Percentiles rank a stretch among this genome's conserved stretches.
phyloP scores from a whole-genome alignment of 2,888 invertebrate species.

The Ophion ellenae region DNA sequence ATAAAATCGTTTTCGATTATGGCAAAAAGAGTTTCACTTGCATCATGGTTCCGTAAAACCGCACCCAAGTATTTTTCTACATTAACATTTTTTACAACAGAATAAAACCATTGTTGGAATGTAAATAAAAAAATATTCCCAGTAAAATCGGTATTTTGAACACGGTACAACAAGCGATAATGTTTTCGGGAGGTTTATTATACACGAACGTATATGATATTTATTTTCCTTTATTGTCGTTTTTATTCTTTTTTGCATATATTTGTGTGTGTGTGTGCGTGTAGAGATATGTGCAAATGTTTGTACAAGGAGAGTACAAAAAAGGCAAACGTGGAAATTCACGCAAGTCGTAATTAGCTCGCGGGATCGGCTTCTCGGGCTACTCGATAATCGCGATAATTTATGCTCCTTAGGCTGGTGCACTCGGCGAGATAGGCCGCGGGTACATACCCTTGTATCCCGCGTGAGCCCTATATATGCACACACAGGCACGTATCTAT shows the following conservation, averaged over 20 bases:
- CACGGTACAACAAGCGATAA: no score
- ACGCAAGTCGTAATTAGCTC: conserved; percentile 79
- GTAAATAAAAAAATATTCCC: no score
- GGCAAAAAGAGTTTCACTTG: no score
- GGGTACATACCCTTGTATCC: conserved; percentile 27
- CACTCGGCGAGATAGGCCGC: conserved; percentile 73
- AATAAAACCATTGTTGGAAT: no score
- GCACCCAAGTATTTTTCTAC: no score
- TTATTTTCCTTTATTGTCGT: background rate
- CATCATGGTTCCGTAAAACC: no score
- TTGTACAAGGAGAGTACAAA: conserved; percentile 44
- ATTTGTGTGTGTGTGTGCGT: background rate
- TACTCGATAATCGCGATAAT: conserved; percentile 80
- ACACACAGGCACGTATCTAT: conserved; percentile 22
- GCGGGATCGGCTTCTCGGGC: conserved; percentile 73
- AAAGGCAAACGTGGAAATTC: conserved; percentile 74
- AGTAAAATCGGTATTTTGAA: no score
- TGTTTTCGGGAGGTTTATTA: no score
- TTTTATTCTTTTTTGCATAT: conserved; percentile 7
- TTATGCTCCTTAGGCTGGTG: conserved; percentile 73
- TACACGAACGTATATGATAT: no score
- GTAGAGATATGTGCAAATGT: conserved; percentile 8
- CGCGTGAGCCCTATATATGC: conserved; percentile 30
- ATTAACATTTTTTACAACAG: no score
- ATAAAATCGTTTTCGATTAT: no score